Conservation (phyloP, 1,140 invertebrate genomes). For the Anagrus nilaparvatae region DNA sequence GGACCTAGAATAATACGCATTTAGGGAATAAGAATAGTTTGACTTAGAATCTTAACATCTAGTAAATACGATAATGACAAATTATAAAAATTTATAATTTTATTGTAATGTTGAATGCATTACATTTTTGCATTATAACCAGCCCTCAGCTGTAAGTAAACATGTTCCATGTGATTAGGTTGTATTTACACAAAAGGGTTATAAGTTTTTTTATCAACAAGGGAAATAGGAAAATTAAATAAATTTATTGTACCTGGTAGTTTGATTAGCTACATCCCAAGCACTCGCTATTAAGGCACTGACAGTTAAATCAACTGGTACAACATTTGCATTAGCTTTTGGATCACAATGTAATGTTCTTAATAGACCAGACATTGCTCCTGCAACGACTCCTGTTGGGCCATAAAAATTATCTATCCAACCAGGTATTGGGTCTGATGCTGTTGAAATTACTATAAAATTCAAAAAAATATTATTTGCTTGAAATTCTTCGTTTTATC, state of each 20-base stretch:
- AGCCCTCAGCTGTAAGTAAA: no score
- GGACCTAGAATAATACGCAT: no score
- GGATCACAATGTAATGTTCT: slow-evolving; percentile 51
- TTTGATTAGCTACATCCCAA: slow-evolving; percentile 49
- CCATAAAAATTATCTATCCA: slow-evolving; percentile 79
- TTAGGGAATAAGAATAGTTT: no score
- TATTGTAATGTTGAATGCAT: no score
- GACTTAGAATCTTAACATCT: no score
- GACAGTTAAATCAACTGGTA: slow-evolving; percentile 69
- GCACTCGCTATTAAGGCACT: slow-evolving; percentile 66
- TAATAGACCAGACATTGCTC: slow-evolving; percentile 53
- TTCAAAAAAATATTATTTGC: no score
- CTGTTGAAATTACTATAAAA: slow-evolving; percentile 56
- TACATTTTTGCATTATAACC: no score
- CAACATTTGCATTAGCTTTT: slow-evolving; percentile 53
- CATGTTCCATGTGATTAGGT: background rate
- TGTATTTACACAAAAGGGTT: background rate
- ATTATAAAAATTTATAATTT: no score
- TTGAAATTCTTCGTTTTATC: background rate
- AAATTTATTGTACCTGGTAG: slow-evolving; percentile 21
- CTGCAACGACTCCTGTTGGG: slow-evolving; percentile 50
- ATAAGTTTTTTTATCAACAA: background rate
- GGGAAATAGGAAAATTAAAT: slow-evolving; percentile 4
- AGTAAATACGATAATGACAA: no score
- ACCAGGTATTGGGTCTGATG: slow-evolving; percentile 55